A percentile compares a stretch with the other conserved stretches of the same genome.
phyloP scores from a whole-genome alignment of 2,888 invertebrate species.

The Calephelis perditalis region DNA sequence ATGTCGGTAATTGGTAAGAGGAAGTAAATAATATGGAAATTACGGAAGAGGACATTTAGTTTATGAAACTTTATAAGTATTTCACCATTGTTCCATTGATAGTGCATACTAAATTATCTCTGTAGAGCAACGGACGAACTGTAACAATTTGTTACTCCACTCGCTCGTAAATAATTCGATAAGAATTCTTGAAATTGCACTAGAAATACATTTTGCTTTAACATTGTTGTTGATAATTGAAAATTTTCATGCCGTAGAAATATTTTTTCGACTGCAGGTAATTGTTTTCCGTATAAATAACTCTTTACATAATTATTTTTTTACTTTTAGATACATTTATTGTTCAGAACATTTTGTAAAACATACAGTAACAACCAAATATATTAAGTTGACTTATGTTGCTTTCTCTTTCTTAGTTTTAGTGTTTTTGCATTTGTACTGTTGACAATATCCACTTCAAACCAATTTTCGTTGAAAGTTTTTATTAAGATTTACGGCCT shows the following conservation, averaged over 20 bases:
- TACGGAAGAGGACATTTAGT: conserved; percentile 27
- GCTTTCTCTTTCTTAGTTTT: no score
- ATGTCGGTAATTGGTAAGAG: conserved; percentile 20
- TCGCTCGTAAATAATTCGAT: conserved; percentile 47
- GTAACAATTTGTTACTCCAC: conserved; percentile 34
- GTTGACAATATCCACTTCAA: no score
- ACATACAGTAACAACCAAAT: no score
- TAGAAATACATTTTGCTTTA: background rate
- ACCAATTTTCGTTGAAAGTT: no score
- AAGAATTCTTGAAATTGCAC: conserved; percentile 41
- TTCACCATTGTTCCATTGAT: conserved; percentile 43
- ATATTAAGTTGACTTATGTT: no score
- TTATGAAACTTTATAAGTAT: conserved; percentile 32
- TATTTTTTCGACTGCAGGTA: no score
- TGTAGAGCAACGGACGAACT: conserved; percentile 53
- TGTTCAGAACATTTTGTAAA: no score
- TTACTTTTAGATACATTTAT: no score
- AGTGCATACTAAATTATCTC: conserved; percentile 44
- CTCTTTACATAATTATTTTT: no score
- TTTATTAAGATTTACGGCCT: no score
- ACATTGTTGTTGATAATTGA: background rate
- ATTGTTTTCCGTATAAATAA: no score
- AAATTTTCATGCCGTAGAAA: background rate
- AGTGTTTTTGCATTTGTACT: no score
- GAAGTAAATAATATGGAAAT: conserved; percentile 18